Conservation (phyloP, 2,113 vertebrate species). For the Larimichthys polyactis region DNA sequence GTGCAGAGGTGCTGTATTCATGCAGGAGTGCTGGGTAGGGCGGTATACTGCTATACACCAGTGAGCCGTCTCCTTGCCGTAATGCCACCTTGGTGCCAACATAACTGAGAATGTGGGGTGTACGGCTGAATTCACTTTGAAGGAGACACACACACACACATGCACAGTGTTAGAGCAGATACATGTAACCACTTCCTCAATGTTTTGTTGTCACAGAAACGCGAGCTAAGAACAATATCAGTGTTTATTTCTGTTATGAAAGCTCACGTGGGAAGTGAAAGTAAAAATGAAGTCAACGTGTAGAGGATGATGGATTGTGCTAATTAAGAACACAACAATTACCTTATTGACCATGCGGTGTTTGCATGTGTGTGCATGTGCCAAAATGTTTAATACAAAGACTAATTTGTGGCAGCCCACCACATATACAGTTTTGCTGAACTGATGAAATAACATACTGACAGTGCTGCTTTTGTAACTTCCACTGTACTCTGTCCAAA, state of each 20-base stretch:
- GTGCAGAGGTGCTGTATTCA: constrained; percentile 82
- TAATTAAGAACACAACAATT: constrained; percentile 32
- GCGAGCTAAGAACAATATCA: background rate
- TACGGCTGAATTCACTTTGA: constrained; percentile 90
- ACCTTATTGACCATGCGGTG: background rate
- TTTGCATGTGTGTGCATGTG: constrained; percentile 10
- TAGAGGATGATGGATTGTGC: constrained; percentile 10
- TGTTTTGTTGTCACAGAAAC: constrained; percentile 20
- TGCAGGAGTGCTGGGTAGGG: constrained; percentile 92
- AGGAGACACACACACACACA: background rate
- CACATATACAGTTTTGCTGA: constrained; percentile 12
- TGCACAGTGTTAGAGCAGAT: background rate
- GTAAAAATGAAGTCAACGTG: constrained; percentile 1
- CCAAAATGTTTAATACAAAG: constrained; percentile 4
- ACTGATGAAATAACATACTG: constrained; percentile 25
- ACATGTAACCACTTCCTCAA: constrained; percentile 1
- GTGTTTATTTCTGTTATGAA: background rate
- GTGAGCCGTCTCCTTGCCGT: constrained; percentile 91
- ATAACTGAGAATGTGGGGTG: constrained; percentile 90
- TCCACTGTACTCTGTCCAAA: background rate
- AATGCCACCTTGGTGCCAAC: constrained; percentile 89
- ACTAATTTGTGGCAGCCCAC: constrained; percentile 16
- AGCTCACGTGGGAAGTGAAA: background rate
- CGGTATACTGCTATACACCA: constrained; percentile 88
- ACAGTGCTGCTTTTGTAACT: constrained; percentile 27